Percentiles rank a stretch among this genome's conserved stretches.
phyloP scores from a whole-genome alignment of 1,140 invertebrate species.

The Chironomus striatipennis region DNA sequence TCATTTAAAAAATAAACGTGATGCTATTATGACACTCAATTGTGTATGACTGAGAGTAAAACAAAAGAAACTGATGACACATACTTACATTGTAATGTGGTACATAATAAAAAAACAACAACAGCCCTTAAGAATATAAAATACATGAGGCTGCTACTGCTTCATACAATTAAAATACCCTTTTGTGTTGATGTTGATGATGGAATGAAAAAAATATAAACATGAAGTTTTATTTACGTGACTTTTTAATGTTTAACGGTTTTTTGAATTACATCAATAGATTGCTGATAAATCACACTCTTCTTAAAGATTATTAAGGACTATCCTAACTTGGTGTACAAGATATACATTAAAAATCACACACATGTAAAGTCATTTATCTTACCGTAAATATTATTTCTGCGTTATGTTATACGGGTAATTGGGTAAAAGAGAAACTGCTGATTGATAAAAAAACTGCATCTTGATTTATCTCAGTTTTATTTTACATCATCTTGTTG shows the following conservation, averaged over 20 bases:
- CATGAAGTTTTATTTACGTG: constrained; percentile 2
- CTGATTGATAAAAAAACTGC: no score
- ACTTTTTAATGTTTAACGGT: not conserved
- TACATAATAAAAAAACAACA: not conserved
- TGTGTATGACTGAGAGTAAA: constrained; percentile 14
- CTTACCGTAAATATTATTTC: no score
- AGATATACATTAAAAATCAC: no score
- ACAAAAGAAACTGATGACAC: not conserved
- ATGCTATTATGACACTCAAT: constrained; percentile 10
- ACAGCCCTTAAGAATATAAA: not conserved
- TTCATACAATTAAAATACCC: not conserved
- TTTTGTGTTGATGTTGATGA: not conserved
- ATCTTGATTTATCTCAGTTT: no score
- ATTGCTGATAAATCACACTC: constrained; percentile 3
- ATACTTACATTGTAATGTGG: no score
- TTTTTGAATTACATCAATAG: not conserved
- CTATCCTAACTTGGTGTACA: no score
- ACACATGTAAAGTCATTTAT: no score
- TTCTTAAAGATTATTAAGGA: not conserved
- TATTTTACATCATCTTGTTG: no score
- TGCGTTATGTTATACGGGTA: not conserved
- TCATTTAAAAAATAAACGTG: not conserved
- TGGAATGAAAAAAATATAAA: not conserved
- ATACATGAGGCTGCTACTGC: not conserved
- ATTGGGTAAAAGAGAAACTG: not conserved